Conservation (phyloP, 2,113 vertebrate species). For the Cyanoliseus patagonus region DNA sequence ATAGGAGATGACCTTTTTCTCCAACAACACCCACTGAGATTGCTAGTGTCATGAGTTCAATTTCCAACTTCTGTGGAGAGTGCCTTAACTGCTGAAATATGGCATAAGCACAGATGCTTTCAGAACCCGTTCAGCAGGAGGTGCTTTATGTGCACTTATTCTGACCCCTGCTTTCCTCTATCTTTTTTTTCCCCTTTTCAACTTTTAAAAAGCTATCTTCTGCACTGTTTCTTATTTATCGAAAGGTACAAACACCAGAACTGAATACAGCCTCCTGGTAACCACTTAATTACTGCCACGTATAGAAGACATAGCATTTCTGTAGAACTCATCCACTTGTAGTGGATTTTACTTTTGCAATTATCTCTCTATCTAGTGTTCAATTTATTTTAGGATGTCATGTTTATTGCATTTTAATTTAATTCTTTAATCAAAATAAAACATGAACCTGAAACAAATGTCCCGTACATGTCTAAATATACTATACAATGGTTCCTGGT, state of each 20-base stretch:
- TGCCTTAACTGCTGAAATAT: not conserved
- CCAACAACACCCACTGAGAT: not conserved
- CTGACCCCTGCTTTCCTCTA: not conserved
- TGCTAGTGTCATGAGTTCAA: not conserved
- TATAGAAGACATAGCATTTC: not conserved
- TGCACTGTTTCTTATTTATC: not conserved
- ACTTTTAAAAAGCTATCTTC: not conserved
- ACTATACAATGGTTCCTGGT: not conserved
- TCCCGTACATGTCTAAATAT: not conserved
- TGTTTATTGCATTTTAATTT: not conserved
- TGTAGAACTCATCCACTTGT: not conserved
- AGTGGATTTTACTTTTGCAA: not conserved
- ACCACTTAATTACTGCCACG: not conserved
- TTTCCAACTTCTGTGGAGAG: not conserved
- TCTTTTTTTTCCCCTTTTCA: not conserved
- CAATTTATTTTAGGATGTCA: not conserved
- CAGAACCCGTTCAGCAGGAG: not conserved
- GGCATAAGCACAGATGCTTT: not conserved
- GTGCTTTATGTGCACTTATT: not conserved
- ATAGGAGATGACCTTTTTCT: constrained; percentile 16
- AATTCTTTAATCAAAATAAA: not conserved
- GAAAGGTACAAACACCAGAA: not conserved
- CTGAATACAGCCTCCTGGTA: not conserved
- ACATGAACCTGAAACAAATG: not conserved
- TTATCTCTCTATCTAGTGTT: not conserved